Evolutionary conservation across 2,888 invertebrate species (phyloP), one percentile per base, ranked within the genome.

Genomic region (Drosophila falleni): DNA sequence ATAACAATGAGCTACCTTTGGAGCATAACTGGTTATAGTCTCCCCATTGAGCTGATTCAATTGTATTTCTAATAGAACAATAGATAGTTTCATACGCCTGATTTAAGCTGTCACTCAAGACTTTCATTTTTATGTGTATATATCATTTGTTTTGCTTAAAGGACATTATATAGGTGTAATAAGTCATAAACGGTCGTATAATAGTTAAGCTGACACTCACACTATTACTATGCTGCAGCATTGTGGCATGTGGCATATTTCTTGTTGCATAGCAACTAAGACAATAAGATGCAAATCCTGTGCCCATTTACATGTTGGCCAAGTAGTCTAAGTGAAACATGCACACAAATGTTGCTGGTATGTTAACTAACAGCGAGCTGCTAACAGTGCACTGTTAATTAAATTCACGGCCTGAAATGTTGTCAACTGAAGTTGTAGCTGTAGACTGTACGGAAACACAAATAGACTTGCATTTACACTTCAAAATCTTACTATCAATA

Each of bases 271-370:
- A 33, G 33, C 13, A 58, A 70, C 49, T 56, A 60, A 44, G 58
- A 58, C 37, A 80, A 80, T 46, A 44, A 66, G 42, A 71, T 75
- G 65, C 68, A 76, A 75, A 75, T 70, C 31, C 19, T 64, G 63
- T 29, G 42, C 62, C 33, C 46, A 51, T 66, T 58, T 80, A 55
- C 65, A 69, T 50, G 58, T 60, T 50, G 41, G 62, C 13, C 62
- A 67, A 59, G 42, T 35, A 31, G 19, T 26, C 37, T 1, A 19
- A 19, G n/a, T 8, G 1, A 26, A n/a, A 23, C 42, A 44, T 55
- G 42, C 44, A 29, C 60, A 29, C 6, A 58, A 33, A 26, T 37
- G 16, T 50, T 41, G 5, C 13, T 6, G 15, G 13, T 15, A 37
- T 71, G 70, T 70, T 70, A 54, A 23, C 16, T 80, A 70, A 76